phyloP scores from a whole-genome alignment of 2,888 invertebrate genomes.

The Plemyria rubiginata region DNA sequence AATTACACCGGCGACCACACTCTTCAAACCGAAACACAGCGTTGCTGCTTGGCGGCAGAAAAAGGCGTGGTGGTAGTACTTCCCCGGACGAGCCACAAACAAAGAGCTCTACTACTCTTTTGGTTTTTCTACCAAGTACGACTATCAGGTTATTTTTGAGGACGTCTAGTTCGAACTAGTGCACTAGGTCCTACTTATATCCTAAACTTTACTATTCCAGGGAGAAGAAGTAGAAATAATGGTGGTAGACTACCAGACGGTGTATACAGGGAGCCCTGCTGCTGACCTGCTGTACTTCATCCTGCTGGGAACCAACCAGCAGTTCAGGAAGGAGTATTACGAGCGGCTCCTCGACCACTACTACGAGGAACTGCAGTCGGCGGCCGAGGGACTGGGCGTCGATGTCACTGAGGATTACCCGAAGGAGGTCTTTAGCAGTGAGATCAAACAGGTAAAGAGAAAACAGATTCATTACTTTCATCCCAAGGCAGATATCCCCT shows the following conservation, averaged over 20 bases:
- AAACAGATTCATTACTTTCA: too few relatives aligned
- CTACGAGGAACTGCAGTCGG: slow-evolving; percentile 49
- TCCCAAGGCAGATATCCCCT: too few relatives aligned
- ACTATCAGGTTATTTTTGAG: too few relatives aligned
- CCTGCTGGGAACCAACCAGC: slow-evolving; percentile 56
- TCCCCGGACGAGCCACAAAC: too few relatives aligned
- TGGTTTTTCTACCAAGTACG: too few relatives aligned
- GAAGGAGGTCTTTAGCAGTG: slow-evolving; percentile 55
- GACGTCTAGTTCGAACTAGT: too few relatives aligned
- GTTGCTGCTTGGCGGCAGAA: too few relatives aligned
- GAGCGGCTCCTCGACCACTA: slow-evolving; percentile 50
- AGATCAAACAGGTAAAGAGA: slow-evolving; percentile 60
- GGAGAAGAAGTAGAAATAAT: slow-evolving; percentile 45
- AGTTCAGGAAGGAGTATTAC: slow-evolving; percentile 56
- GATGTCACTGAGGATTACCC: slow-evolving; percentile 56
- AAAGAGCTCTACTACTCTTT: too few relatives aligned
- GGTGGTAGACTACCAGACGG: slow-evolving; percentile 60
- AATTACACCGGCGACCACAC: too few relatives aligned
- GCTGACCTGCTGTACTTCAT: slow-evolving; percentile 61
- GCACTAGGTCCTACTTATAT: not conserved
- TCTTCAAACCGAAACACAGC: too few relatives aligned
- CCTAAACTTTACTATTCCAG: slow-evolving; percentile 34
- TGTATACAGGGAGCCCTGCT: slow-evolving; percentile 53
- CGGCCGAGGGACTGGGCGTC: slow-evolving; percentile 50
- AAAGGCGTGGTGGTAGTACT: too few relatives aligned